A percentile compares a stretch with the other conserved stretches of the same genome.
phyloP scores from a whole-genome alignment of 2,113 vertebrate species.

The Bombycilla garrulus region DNA sequence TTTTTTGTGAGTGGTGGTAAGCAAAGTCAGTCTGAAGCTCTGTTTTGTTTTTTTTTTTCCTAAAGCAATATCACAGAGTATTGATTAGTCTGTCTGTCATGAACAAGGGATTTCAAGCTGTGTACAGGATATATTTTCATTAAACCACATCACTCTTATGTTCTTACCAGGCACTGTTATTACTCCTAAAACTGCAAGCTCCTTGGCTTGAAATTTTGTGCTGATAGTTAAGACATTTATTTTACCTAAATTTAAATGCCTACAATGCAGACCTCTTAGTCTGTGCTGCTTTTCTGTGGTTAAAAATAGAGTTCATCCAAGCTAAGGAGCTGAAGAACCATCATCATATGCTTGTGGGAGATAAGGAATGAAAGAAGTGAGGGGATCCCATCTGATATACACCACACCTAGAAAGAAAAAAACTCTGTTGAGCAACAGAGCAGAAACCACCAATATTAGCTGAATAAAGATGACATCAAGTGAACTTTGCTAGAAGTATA shows the following conservation, averaged over 20 bases:
- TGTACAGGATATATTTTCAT: not conserved
- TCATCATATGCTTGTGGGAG: not conserved
- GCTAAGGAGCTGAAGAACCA: not conserved
- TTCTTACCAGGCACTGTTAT: not conserved
- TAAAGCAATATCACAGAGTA: not conserved
- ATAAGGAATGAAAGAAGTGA: not conserved
- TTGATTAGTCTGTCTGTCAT: not conserved
- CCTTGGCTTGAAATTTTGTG: not conserved
- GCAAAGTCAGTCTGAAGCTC: not conserved
- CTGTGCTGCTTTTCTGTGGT: not conserved
- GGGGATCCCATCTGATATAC: fast-evolving
- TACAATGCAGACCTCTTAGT: not conserved
- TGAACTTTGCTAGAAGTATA: not conserved
- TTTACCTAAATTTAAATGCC: not conserved
- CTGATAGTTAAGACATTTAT: not conserved
- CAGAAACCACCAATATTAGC: not conserved
- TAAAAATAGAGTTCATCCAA: not conserved
- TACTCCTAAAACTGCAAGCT: not conserved
- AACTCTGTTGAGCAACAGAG: not conserved
- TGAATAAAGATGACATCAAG: not conserved
- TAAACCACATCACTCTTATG: not conserved
- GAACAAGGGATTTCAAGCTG: not conserved
- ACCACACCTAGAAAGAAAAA: not conserved
- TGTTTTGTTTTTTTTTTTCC: not conserved
- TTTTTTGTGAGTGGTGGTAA: not conserved